phyloP scores from a whole-genome alignment of 2,113 vertebrate species.

The Ciconia boyciana region DNA sequence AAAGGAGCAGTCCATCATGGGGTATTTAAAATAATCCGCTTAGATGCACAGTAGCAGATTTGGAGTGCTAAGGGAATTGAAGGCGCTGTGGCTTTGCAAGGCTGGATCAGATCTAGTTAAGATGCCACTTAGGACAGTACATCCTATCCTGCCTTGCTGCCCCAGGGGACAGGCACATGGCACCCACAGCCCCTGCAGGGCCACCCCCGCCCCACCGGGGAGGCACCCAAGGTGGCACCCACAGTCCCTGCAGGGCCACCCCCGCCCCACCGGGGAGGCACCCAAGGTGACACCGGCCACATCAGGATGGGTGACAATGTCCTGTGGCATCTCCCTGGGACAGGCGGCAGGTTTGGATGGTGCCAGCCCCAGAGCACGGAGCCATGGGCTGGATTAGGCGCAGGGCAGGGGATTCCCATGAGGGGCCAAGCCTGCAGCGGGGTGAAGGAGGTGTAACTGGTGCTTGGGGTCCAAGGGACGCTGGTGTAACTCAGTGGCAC shows the following conservation, averaged over 20 bases:
- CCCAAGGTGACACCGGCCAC: not conserved
- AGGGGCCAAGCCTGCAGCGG: not conserved
- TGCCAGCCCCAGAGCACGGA: not conserved
- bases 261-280: not conserved
- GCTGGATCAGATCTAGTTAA: constrained; percentile 64
- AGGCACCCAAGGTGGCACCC: not conserved
- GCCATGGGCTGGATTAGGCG: not conserved
- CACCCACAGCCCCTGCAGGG: not conserved
- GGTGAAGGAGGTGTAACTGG: not conserved
- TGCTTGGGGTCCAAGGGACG: not conserved
- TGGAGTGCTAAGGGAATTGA: constrained; percentile 67
- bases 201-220: not conserved
- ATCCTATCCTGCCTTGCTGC: not conserved
- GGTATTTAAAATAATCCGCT: constrained; percentile 69
- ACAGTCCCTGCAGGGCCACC: not conserved
- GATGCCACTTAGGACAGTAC: constrained; percentile 50
- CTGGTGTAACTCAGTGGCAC: not conserved
- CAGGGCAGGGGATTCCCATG: not conserved
- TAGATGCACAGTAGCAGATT: constrained; percentile 70
- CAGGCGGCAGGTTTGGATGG: not conserved
- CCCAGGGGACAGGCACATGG: not conserved
- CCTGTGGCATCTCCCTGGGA: not conserved
- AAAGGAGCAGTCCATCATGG: constrained; percentile 68
- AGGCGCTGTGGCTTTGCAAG: constrained; percentile 59
- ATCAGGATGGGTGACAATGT: not conserved